These are phyloP conservation scores for Ara ararauna DNA, from an alignment of 2,797 vertebrate species.

Conservation along the genomic window DNA sequence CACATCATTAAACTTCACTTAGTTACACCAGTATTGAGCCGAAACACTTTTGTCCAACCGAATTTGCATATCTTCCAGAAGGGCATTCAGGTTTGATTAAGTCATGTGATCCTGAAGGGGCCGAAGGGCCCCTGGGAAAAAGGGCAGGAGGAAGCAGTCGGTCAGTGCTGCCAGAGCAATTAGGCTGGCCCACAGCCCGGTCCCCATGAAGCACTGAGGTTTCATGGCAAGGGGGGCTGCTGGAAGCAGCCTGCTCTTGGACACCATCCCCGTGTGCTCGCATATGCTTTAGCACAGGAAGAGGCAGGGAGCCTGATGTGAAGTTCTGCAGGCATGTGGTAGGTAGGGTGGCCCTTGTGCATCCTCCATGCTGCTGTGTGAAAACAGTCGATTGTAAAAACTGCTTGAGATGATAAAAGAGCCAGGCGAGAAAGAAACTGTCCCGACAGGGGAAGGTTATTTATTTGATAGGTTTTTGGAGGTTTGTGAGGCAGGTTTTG, in stretches of 20 bases:
- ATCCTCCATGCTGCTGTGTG: accelerated
- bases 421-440: neutral
- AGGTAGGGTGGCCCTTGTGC: neutral
- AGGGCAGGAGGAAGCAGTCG: conserved; percentile 58
- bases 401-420: neutral
- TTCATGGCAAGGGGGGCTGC: conserved; percentile 8
- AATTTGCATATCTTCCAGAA: conserved; percentile 72
- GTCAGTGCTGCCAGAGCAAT: conserved; percentile 63
- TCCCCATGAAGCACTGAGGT: neutral
- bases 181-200: conserved; percentile 65
- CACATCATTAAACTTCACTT: conserved; percentile 70
- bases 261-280: neutral
- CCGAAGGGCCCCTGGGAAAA: conserved; percentile 66
- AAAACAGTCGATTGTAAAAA: neutral
- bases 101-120: conserved; percentile 58
- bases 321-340: neutral
- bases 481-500: neutral
- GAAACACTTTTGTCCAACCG: conserved; percentile 55
- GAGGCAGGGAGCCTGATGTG: neutral
- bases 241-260: neutral
- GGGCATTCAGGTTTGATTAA: conserved; percentile 67
- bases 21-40: conserved; percentile 53
- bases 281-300: neutral
- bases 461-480: neutral
- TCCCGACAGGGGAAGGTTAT: neutral